Evolutionary conservation across 2,888 invertebrate genomes (phyloP), one percentile per base, ranked within the genome.

Genomic region (Coelopa pilipes): DNA sequence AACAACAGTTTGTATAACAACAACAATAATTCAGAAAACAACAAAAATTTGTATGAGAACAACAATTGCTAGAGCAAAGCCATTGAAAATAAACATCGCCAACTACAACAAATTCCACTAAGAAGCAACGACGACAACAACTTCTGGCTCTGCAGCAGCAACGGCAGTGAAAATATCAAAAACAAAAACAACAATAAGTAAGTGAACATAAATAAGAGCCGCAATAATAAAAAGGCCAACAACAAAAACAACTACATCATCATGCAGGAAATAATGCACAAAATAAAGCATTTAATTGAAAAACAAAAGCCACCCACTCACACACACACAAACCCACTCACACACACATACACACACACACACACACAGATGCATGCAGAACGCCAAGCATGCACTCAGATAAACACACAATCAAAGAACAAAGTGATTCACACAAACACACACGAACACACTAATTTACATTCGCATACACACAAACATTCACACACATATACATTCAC

Each of bases 11-110:
- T 17, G 1, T 15, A 13, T 24, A 19, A 60, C n/a, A 5, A 7
- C 34, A 34, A 63, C 45, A 63, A 45, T 24, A 34, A 60, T 24
- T 24, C 1, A 50, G 19, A 55, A 34, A 34, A 68, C 69, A 46
- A 69, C 19, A 21, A 70, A 70, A 49, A 70, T 70, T 34, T 34
- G 34, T 34, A 34, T 4, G 7, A 34, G 4, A 46, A 55, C 17
- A 19, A 57, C 55, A 68, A 19, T 57, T 45, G 68, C 68, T 45
- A 68, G 34, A 68, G 17, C 68, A 4, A 17, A 1, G 13, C 60
- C 60, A n/a, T 24, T 60, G 24, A 60, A 19, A 19, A 2, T 10
- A 12, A 60, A 19, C 34, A 34, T 4, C 21, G 1, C 12, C 19
- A 46, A 45, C 57, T 46, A 65, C 45, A 63, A 45, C 62, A 34